Percentiles rank a stretch among this genome's conserved stretches.
phyloP scores from a whole-genome alignment of 2,888 invertebrate genomes.

The Diachrysia chrysitis region DNA sequence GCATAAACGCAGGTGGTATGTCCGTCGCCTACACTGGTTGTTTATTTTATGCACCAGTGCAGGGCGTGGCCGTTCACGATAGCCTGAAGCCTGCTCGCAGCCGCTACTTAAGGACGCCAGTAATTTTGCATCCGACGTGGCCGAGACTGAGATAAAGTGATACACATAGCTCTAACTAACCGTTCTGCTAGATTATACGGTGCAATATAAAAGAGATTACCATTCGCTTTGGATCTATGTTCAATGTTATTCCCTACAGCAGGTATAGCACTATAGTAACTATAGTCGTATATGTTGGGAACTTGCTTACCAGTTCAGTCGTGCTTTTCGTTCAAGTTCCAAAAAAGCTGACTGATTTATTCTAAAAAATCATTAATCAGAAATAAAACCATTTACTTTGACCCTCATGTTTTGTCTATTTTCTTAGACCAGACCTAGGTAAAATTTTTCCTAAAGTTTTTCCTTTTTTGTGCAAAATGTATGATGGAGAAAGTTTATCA shows the following conservation, averaged over 20 bases:
- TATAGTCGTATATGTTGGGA: background rate
- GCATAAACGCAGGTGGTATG: constrained; percentile 25
- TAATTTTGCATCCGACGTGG: constrained; percentile 61
- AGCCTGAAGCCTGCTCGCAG: constrained; percentile 71
- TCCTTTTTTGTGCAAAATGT: too few relatives aligned
- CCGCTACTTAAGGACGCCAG: constrained; percentile 64
- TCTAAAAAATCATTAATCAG: too few relatives aligned
- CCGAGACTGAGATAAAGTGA: constrained; percentile 50
- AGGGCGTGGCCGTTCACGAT: constrained; percentile 81
- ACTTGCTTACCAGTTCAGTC: too few relatives aligned
- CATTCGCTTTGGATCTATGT: background rate
- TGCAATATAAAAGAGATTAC: constrained; percentile 44
- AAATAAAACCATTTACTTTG: too few relatives aligned
- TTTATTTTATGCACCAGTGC: constrained; percentile 63
- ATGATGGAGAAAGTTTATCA: background rate
- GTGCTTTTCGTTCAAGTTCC: too few relatives aligned
- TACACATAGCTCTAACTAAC: constrained; percentile 38
- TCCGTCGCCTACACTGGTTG: constrained; percentile 52
- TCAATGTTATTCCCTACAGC: background rate
- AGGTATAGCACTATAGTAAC: background rate
- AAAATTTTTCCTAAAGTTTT: too few relatives aligned
- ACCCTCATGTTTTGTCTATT: too few relatives aligned
- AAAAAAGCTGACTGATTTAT: too few relatives aligned
- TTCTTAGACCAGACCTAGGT: too few relatives aligned
- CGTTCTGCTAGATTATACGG: constrained; percentile 51